These are phyloP conservation scores for Mormyrus lacerda DNA, from an alignment of 2,113 vertebrate species.

Conservation along the genomic window DNA sequence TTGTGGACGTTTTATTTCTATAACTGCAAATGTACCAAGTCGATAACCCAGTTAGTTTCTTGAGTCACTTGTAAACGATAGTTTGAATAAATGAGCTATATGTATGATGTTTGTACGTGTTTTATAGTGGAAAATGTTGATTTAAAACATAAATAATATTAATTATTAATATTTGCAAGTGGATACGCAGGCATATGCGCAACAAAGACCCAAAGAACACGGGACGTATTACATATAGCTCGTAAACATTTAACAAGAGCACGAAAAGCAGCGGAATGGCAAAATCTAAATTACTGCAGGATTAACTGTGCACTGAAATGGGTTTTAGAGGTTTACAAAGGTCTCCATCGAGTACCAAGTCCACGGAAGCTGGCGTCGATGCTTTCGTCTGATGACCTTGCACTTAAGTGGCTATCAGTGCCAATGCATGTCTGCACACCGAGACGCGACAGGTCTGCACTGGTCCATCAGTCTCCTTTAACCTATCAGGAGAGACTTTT, in stretches of 20 bases:
- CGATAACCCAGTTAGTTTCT: background rate
- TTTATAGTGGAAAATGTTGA: background rate
- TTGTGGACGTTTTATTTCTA: background rate
- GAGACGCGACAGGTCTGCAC: background rate
- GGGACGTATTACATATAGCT: background rate
- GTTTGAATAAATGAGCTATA: background rate
- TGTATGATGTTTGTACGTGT: background rate
- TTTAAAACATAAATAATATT: background rate
- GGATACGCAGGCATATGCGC: background rate
- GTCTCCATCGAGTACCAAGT: background rate
- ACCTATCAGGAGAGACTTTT: background rate
- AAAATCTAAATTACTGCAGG: background rate
- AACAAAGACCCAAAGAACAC: background rate
- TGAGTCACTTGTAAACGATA: background rate
- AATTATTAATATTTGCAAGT: background rate
- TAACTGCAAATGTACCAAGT: background rate
- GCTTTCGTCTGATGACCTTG: background rate
- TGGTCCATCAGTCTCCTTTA: background rate
- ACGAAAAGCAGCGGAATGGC: background rate
- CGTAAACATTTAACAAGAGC: background rate
- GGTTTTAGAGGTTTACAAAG: background rate
- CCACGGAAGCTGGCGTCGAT: background rate
- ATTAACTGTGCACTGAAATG: background rate
- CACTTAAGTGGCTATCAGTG: background rate
- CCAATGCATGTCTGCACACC: background rate